These are phyloP conservation scores for Pao palembangensis DNA, from an alignment of 2,113 vertebrate species.

Conservation along the genomic window DNA sequence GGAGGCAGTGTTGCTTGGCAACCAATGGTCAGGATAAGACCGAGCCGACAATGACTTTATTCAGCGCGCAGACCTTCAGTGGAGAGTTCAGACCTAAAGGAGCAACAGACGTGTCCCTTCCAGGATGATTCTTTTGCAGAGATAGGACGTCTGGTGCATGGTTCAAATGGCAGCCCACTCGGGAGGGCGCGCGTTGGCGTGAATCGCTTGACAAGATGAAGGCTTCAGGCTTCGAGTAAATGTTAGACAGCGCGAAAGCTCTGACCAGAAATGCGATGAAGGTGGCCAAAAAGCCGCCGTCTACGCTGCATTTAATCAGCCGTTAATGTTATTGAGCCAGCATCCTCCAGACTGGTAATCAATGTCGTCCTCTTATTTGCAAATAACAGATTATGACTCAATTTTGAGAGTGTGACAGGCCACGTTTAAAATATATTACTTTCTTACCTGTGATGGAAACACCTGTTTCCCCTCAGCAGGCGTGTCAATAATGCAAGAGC, in stretches of 20 bases:
- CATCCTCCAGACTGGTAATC: constrained; percentile 31
- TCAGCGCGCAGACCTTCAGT: constrained; percentile 59
- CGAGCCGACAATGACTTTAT: constrained; percentile 61
- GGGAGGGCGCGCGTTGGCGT: constrained; percentile 18
- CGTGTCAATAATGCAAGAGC: constrained; percentile 6
- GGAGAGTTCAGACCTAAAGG: constrained; percentile 65
- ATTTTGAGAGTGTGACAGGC: constrained; percentile 19
- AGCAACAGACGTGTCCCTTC: constrained; percentile 59
- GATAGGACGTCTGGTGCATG: constrained; percentile 31
- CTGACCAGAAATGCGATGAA: no score
- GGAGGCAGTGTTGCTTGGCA: constrained; percentile 76
- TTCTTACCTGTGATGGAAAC: constrained; percentile 19
- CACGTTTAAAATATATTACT: constrained; percentile 2
- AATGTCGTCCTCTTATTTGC: constrained; percentile 23
- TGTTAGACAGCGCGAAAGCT: no score
- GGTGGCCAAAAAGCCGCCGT: constrained; percentile 26
- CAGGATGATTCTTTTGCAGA: constrained; percentile 33
- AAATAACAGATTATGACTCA: not conserved
- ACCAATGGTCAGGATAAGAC: constrained; percentile 66
- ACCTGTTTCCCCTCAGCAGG: constrained; percentile 35
- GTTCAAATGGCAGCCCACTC: constrained; percentile 53
- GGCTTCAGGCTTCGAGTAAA: not conserved
- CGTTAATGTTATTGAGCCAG: constrained; percentile 43
- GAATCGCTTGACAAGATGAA: constrained; percentile 13
- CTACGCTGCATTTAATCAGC: constrained; percentile 34